Conservation (phyloP, 1,140 invertebrate genomes). For the Phthorimaea operculella region DNA sequence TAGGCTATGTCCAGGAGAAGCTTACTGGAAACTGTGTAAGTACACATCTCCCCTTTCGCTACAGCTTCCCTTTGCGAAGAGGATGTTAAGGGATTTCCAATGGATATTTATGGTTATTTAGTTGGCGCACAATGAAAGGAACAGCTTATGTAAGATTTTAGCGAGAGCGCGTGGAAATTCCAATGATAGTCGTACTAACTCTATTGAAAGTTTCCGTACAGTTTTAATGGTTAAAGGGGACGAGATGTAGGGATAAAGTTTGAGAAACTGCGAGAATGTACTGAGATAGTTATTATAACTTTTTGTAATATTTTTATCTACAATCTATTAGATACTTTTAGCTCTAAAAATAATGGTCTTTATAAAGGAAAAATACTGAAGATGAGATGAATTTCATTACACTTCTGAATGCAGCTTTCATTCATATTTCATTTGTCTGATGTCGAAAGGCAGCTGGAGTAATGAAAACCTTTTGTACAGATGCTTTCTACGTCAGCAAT, state of each 20-base stretch:
- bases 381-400: too few species aligned
- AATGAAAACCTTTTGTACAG: too few species aligned
- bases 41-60: not conserved
- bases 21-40: not conserved
- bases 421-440: too few species aligned
- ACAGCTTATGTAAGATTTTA: conserved; percentile 12
- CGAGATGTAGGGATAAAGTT: not conserved
- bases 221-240: not conserved
- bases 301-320: too few species aligned
- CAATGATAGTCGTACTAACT: not conserved
- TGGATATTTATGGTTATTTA: conserved; percentile 23
- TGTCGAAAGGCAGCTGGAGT: too few species aligned
- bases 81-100: conserved; percentile 10
- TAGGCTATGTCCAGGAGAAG: not conserved
- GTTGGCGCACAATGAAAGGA: conserved; percentile 9
- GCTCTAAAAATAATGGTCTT: too few species aligned
- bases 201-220: not conserved
- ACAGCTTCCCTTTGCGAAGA: not conserved
- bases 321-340: too few species aligned
- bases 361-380: too few species aligned
- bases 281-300: too few species aligned
- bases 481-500: too few species aligned
- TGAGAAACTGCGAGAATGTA: not conserved
- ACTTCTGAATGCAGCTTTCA: too few species aligned
- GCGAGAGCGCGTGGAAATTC: not conserved